Base-by-base conservation (phyloP, 2,113 vertebrate genomes). In the Lynx canadensis region DNA sequence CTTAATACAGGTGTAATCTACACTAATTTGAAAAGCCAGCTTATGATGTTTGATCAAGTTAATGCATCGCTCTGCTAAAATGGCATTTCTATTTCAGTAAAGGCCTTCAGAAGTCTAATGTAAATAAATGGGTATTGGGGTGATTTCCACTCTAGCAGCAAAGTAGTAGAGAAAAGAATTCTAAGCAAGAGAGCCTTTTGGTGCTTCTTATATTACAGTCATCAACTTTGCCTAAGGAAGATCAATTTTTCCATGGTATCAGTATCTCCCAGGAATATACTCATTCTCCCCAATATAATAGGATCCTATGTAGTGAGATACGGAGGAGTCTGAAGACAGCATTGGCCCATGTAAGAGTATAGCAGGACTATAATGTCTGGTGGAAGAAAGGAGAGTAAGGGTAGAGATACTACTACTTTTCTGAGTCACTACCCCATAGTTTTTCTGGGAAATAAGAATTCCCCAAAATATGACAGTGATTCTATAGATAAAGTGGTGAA, bases 11-110 rank as follows among this genome's bases (percentile, higher is more conserved):
- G 63, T 63, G 1, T 5, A 15, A 93, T 60, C 81, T 81, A 16
- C 4, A n/a, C 84, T 41, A 69, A 80, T 18, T 50, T 45, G 60
- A 91, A 94, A 96, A 71, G 48, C 9, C 69, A 68, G 18, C 80
- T 83, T 73, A 76, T 71, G 29, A 83, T 89, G 29, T 57, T 48
- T 66, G 82, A 89, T 66, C n/a, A 88, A 89, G 48, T 23, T 52
- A 90, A 41, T 84, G 8, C 2, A 55, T 85, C 13, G n/a, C 9
- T 0, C 41, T 71, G 15, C 19, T 52, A 73, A 93, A 79, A 71
- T 82, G 41, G 36, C 27, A 85, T 73, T 93, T 80, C 71, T 66
- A 23, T 93, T 91, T 85, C 66, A 78, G 55, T 66, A 96, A 82
- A 92, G 52, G 27, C 7, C 52, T 95, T 83, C 45, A 55, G 29